Evolutionary conservation across 2,113 vertebrate genomes (phyloP).

Genomic region (Picathartes gymnocephalus): DNA sequence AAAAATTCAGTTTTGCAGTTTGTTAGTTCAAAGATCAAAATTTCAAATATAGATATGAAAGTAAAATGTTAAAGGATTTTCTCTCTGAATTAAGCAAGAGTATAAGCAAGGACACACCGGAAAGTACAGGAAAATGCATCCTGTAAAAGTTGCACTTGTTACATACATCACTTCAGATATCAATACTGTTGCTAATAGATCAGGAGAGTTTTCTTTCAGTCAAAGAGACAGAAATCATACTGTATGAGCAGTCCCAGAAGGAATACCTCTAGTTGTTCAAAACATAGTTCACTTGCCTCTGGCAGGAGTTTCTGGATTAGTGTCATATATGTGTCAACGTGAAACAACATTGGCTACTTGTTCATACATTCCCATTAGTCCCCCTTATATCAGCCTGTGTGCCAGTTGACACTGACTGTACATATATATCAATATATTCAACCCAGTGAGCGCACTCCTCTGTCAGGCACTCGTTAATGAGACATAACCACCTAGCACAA

Average conservation of each 20-base stretch:
- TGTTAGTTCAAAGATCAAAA: not conserved
- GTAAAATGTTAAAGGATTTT: not conserved
- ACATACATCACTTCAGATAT: not conserved
- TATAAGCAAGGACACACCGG: not conserved
- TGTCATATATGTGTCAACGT: slow-evolving; percentile 46
- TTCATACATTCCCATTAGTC: slow-evolving; percentile 47
- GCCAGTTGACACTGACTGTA: not conserved
- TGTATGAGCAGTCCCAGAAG: slow-evolving; percentile 39
- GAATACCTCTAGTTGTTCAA: slow-evolving; percentile 52
- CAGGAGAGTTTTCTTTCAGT: slow-evolving; percentile 52
- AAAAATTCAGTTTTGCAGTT: not conserved
- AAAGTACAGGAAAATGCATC: not conserved
- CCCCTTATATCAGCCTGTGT: slow-evolving; percentile 30
- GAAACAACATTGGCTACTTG: slow-evolving; percentile 52
- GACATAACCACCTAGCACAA: not conserved
- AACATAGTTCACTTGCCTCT: slow-evolving; percentile 55
- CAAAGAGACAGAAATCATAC: slow-evolving; percentile 58
- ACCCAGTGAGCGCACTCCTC: not conserved
- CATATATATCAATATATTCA: not conserved
- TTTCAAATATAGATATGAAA: not conserved
- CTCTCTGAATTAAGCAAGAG: not conserved
- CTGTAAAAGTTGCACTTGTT: not conserved
- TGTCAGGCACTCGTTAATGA: not conserved
- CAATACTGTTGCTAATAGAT: slow-evolving; percentile 43
- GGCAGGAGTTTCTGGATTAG: slow-evolving; percentile 59